Base-by-base conservation (phyloP, 2,797 vertebrate genomes). In the Betta splendens region DNA sequence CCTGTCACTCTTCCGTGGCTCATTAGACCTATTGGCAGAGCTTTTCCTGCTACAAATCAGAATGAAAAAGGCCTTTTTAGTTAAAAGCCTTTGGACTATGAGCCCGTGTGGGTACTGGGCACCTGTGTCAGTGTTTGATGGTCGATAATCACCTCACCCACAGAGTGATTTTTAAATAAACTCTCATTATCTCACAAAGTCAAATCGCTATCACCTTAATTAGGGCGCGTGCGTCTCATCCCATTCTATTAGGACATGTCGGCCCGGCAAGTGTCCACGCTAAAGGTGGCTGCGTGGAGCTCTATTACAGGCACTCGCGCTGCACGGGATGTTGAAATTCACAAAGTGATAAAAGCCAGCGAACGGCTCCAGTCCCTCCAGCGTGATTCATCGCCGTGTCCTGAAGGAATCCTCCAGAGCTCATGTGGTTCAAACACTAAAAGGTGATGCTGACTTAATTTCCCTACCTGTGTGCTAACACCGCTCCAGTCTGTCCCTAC, bases 181-280 rank as follows among this genome's bases (percentile, higher is more conserved):
- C 65, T 50, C 68, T 48, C 71, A 83, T 83, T 80, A 84, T 78
- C 64, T 69, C 29, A 18, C 21, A 33, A 52, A 68, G 64, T 80
- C 73, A 72, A 83, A 83, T 72, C 72, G 72, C 73, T 61, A 68
- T 65, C 72, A 50, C 29, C 4, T 43, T 79, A 81, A 84, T 83
- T 77, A 79, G 81, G 54, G 21, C 53, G 3, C n/a, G 22, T 52
- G 38, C 62, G 39, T 53, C 33, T 62, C 68, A 63, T 54, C 67
- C 66, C 38, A 33, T 47, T 65, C 64, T 47, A 65, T 66, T 62
- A 60, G 12, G 23, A 53, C 21, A 25, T 68, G 12, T n/a, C 32
- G 17, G 39, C 38, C 28, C 48, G 36, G 16, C 18, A 18, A 21
- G 40, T 15, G 47, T 29, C 53, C 42, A 51, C 51, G 5, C 7